Percentiles rank a stretch among this genome's conserved stretches.
These are phyloP conservation scores for Diarsia brunnea DNA, from an alignment of 2,888 invertebrate species.

Conservation along the genomic window DNA sequence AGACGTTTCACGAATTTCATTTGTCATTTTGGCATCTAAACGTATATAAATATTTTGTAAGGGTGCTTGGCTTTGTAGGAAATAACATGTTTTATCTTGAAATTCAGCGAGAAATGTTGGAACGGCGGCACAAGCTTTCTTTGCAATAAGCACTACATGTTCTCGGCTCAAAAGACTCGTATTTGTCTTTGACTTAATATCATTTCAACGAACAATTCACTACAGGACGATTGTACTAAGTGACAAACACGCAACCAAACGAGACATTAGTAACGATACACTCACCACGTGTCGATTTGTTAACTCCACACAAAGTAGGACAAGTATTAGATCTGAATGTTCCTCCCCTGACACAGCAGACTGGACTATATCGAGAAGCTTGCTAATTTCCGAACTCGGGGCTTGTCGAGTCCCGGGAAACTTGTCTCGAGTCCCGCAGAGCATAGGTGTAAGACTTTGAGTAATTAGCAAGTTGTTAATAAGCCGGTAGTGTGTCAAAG, in stretches of 20 bases:
- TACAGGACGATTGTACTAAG: constrained; percentile 6
- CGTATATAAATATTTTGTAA: constrained; percentile 45
- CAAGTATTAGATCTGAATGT: constrained; percentile 33
- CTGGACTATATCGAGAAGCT: constrained; percentile 34
- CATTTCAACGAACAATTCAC: neutral
- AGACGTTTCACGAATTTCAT: constrained; percentile 72
- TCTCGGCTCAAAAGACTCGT: constrained; percentile 11
- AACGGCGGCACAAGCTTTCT: neutral
- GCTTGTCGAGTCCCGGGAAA: constrained; percentile 32
- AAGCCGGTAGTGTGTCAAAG: constrained; percentile 34
- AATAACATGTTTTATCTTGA: constrained; percentile 20
- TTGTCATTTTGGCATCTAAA: constrained; percentile 71
- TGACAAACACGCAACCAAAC: neutral
- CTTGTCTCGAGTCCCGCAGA: constrained; percentile 26
- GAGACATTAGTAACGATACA: neutral
- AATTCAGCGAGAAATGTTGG: constrained; percentile 13
- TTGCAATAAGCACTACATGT: neutral
- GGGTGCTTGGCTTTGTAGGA: constrained; percentile 18
- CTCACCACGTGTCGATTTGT: constrained; percentile 31
- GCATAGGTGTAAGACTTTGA: constrained; percentile 48
- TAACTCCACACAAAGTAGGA: constrained; percentile 29
- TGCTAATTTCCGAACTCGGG: constrained; percentile 42
- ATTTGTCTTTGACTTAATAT: neutral
- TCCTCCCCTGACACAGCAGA: constrained; percentile 32
- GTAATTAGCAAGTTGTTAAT: constrained; percentile 61